phyloP scores from a whole-genome alignment of 2,888 invertebrate species.

The Amphipyra berbera region DNA sequence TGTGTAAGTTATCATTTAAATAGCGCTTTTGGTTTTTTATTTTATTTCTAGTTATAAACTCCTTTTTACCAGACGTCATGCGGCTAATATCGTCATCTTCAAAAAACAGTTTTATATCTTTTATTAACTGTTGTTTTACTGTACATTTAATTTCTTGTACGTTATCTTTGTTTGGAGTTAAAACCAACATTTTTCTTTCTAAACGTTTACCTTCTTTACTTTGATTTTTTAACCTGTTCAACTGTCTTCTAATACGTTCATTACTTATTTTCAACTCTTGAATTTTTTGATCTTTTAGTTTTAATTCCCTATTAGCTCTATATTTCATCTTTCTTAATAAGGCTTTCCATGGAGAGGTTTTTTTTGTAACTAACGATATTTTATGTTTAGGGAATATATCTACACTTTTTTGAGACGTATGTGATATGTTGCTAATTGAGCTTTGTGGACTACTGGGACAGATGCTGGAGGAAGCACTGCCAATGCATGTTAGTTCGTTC shows the following conservation, averaged over 20 bases:
- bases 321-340: constrained; percentile 18
- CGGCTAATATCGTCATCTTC: constrained; percentile 17
- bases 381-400: constrained; percentile 10
- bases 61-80: constrained; percentile 24
- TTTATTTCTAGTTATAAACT: constrained; percentile 14
- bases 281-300: constrained; percentile 19
- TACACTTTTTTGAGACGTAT: constrained; percentile 9
- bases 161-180: constrained; percentile 12
- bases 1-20: constrained; percentile 18
- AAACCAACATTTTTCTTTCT: constrained; percentile 12
- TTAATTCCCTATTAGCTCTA: constrained; percentile 19
- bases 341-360: constrained; percentile 15
- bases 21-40: constrained; percentile 32
- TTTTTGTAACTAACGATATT: constrained; percentile 9
- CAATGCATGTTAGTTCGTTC: constrained; percentile 6
- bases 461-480: constrained; percentile 5
- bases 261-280: constrained; percentile 17
- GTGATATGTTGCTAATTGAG: constrained; percentile 10
- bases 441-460: constrained; percentile 15
- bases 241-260: constrained; percentile 18
- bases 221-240: constrained; percentile 17
- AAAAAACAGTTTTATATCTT: constrained; percentile 14
- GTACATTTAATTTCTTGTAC: constrained; percentile 5
- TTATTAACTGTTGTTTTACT: constrained; percentile 8
- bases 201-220: constrained; percentile 15